These are phyloP conservation scores for Hydrochoerus hydrochaeris DNA, from an alignment of 2,113 vertebrate species.

Conservation along the genomic window DNA sequence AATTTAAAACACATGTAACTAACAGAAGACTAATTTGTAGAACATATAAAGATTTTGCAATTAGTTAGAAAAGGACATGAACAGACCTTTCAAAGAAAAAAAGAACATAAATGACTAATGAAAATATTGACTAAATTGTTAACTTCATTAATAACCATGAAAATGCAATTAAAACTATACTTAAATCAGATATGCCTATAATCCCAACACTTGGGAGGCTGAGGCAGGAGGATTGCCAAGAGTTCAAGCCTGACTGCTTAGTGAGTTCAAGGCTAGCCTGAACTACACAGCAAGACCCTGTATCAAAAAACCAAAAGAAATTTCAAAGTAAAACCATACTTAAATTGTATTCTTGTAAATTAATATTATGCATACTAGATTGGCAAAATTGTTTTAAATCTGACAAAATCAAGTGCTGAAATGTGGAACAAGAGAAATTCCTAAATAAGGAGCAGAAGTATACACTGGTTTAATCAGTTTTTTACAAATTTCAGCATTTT, in stretches of 20 bases:
- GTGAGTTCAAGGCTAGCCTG: background rate
- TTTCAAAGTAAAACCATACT: background rate
- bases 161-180: background rate
- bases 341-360: conserved; percentile 3
- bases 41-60: background rate
- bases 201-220: background rate
- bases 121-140: background rate
- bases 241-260: background rate
- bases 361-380: background rate
- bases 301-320: background rate
- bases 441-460: background rate
- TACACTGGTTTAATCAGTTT: background rate
- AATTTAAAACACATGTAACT: background rate
- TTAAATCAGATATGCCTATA: background rate
- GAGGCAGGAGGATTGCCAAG: background rate
- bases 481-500: background rate
- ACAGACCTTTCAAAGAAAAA: background rate
- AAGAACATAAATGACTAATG: background rate
- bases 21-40: background rate
- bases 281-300: background rate
- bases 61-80: background rate
- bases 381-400: background rate
- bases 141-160: background rate
- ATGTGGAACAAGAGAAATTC: background rate
- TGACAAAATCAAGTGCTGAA: background rate